These are phyloP conservation scores for Caerostris extrusa DNA, from an alignment of 1,140 invertebrate species.

Conservation along the genomic window DNA sequence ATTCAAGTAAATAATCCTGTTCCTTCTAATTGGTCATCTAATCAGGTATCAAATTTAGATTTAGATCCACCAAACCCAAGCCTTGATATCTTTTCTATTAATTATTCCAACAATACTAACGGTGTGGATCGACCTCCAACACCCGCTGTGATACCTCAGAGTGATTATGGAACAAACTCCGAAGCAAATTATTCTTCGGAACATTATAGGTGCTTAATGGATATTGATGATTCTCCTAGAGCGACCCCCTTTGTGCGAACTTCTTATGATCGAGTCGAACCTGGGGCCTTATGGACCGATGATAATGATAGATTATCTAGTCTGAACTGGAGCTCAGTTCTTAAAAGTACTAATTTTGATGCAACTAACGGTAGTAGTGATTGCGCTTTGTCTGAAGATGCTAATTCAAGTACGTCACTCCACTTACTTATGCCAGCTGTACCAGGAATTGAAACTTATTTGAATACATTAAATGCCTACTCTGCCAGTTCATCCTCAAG, in stretches of 20 bases:
- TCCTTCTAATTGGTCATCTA: not conserved
- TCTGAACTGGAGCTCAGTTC: conserved; percentile 94
- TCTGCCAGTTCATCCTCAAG: conserved; percentile 8
- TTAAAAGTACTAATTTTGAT: conserved; percentile 91
- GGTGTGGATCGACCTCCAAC: conserved; percentile 42
- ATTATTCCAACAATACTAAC: not conserved
- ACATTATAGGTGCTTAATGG: conserved; percentile 78
- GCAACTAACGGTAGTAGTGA: conserved; percentile 83
- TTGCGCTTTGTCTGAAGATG: conserved; percentile 51
- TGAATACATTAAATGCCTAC: not conserved
- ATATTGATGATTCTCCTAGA: conserved; percentile 77
- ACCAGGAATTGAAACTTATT: conserved; percentile 4
- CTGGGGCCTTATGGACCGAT: conserved; percentile 83
- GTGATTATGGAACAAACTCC: conserved; percentile 35
- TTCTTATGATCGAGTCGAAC: conserved; percentile 56
- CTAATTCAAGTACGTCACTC: conserved; percentile 60
- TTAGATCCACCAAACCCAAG: not conserved
- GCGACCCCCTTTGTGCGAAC: conserved; percentile 79
- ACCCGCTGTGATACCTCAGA: conserved; percentile 54
- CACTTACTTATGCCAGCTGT: conserved; percentile 76
- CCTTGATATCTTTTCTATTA: not conserved
- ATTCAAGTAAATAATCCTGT: conserved; percentile 78
- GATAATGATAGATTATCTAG: conserved; percentile 85
- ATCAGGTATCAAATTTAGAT: conserved; percentile 48
- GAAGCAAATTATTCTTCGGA: conserved; percentile 53